Evolutionary conservation across 2,113 vertebrate genomes (phyloP).

Genomic region (Ranitomeya variabilis): DNA sequence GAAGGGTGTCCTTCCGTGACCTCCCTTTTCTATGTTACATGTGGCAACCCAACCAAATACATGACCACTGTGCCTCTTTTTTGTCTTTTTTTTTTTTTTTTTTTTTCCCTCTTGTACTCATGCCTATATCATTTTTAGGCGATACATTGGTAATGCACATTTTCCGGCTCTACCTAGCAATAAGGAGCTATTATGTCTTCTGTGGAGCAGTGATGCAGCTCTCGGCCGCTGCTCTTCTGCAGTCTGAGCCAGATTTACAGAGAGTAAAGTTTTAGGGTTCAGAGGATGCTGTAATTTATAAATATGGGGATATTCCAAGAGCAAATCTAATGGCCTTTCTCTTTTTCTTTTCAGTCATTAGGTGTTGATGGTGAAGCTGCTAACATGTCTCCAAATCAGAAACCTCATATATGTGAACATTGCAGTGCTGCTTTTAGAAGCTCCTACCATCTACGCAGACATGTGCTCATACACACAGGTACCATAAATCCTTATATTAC

Average conservation of each 20-base stretch:
- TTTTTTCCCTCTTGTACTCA: no score
- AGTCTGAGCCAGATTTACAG: no score
- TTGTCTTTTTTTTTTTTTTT: no score
- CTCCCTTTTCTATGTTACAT: background rate
- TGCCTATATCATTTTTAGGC: no score
- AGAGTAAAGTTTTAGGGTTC: no score
- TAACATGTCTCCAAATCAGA: constrained; percentile 87
- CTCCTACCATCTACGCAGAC: constrained; percentile 96
- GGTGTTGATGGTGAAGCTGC: constrained; percentile 86
- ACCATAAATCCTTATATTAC: constrained; percentile 33
- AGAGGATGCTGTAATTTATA: no score
- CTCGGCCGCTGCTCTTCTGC: no score
- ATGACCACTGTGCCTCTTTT: no score
- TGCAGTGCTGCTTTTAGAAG: constrained; percentile 96
- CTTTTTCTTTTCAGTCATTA: constrained; percentile 76
- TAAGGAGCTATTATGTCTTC: no score
- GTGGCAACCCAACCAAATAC: background rate
- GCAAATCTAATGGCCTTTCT: constrained; percentile 6
- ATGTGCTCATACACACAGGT: constrained; percentile 98
- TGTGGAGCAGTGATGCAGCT: no score
- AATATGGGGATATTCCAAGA: background rate
- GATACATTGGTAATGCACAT: no score
- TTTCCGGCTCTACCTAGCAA: no score
- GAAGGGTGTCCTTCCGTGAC: background rate
- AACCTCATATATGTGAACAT: constrained; percentile 97